Evolutionary conservation across 2,113 vertebrate genomes (phyloP).

Genomic region (Solea solea): DNA sequence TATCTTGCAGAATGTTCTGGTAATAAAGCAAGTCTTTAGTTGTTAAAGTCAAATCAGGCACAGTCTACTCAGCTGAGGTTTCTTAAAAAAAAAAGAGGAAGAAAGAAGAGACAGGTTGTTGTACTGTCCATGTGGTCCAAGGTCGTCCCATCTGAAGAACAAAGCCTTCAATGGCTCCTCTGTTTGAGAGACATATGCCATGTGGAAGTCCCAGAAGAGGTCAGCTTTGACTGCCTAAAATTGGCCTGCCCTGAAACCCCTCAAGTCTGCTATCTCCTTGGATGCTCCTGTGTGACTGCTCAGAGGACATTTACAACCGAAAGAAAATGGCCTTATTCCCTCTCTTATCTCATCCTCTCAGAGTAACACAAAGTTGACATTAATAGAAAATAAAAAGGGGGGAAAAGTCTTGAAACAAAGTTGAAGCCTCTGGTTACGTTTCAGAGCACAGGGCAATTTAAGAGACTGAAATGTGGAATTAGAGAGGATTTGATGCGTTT

Average conservation of each 20-base stretch:
- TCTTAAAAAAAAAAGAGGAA: neutral
- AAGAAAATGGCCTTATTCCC: slow-evolving; percentile 66
- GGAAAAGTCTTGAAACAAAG: slow-evolving; percentile 77
- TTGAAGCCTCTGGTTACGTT: slow-evolving; percentile 78
- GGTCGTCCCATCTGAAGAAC: slow-evolving; percentile 46
- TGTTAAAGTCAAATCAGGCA: slow-evolving; percentile 30
- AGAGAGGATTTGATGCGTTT: slow-evolving; percentile 84
- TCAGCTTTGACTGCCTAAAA: slow-evolving; percentile 70
- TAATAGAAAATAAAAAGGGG: slow-evolving; percentile 77
- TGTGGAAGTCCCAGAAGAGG: slow-evolving; percentile 63
- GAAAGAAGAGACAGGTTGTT: slow-evolving; percentile 17
- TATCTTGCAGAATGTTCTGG: too few relatives aligned
- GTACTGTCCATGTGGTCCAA: slow-evolving; percentile 39
- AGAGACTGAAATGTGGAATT: slow-evolving; percentile 80
- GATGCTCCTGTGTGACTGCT: slow-evolving; percentile 44
- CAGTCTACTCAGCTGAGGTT: slow-evolving; percentile 1
- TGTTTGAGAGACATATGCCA: slow-evolving; percentile 70
- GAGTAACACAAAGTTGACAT: slow-evolving; percentile 78
- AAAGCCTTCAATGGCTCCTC: slow-evolving; percentile 45
- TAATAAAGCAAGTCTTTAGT: neutral
- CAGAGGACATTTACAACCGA: slow-evolving; percentile 72
- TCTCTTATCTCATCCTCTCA: slow-evolving; percentile 60
- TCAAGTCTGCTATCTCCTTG: slow-evolving; percentile 42
- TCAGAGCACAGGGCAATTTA: slow-evolving; percentile 83
- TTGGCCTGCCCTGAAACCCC: slow-evolving; percentile 61